These are phyloP conservation scores for Craterocephalus amniculus DNA, from an alignment of 2,797 vertebrate genomes.

Conservation along the genomic window DNA sequence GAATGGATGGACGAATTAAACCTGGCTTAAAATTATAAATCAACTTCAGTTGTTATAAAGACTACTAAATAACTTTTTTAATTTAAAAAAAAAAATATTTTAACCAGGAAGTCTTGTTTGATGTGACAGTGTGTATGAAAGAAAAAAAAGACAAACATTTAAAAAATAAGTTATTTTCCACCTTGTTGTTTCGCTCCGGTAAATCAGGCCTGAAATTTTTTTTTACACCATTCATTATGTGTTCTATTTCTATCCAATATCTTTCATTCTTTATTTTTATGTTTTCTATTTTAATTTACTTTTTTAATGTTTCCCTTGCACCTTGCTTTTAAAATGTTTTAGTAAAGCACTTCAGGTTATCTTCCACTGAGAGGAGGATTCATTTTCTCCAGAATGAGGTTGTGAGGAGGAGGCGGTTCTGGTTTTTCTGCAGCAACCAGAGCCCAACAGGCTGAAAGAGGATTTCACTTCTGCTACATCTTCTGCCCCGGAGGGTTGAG, in stretches of 20 bases:
- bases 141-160: no score
- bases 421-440: not conserved
- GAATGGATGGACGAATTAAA: no score
- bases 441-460: not conserved
- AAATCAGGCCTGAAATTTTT: no score
- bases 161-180: no score
- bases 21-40: no score
- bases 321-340: not conserved
- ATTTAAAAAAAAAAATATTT: no score
- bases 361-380: not conserved
- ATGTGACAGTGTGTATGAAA: no score
- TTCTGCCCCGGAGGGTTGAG: not conserved
- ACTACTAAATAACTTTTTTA: no score
- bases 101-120: no score
- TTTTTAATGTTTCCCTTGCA: not conserved
- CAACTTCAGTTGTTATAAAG: no score
- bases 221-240: no score
- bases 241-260: not conserved
- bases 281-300: not conserved
- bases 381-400: not conserved
- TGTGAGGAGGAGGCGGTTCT: not conserved
- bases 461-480: not conserved
- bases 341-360: not conserved
- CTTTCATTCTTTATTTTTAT: not conserved
- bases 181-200: no score